Evolutionary conservation across 2,797 vertebrate species (phyloP), one percentile per base, ranked within the genome.

Genomic region (Odontamblyopus lacepedii): DNA sequence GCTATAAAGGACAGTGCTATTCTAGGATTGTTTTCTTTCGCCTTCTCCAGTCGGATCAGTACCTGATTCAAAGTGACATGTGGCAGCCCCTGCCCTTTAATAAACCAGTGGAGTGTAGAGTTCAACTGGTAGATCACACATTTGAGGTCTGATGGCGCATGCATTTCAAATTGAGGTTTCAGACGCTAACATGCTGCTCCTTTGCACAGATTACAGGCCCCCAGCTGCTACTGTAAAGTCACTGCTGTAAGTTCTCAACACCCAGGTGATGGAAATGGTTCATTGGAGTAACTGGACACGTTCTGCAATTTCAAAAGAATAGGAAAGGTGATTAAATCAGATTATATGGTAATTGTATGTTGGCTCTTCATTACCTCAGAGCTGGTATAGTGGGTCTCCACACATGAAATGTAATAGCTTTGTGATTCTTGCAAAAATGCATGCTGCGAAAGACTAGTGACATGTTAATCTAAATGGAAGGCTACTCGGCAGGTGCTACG

Each of bases 91-190:
- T 61, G 48, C 18, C 38, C 59, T 74, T 68, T 12, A 19, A 18
- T 56, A 27, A 55, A 51, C 2, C 23, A 60, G 26, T 48, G 48
- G 51, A 72, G 61, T 73, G 61, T 51, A 67, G 6, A 44, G 66
- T 83, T 78, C 75, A 77, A 78, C 67, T 16, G 29, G 64, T 77
- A 48, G 56, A 75, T 78, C 57, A 50, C 50, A 75, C 70, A 71
- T 61, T 76, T 67, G 35, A 63, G 70, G 30, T 56, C 61, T 57
- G 62, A 53, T 51, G 69, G 59, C 41, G 55, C 70, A 71, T 67
- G 55, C 62, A 79, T 79, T 23, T 50, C 29, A 13, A 56, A 77
- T 81, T 48, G 67, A 1, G 0, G 50, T 55, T 77, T 80, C 19
- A 70, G 75, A 57, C 67, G 50, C 51, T 67, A 67, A 78, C 63